Base-by-base conservation (phyloP, 2,888 invertebrate genomes). In the Mechanitis mazaeus region DNA sequence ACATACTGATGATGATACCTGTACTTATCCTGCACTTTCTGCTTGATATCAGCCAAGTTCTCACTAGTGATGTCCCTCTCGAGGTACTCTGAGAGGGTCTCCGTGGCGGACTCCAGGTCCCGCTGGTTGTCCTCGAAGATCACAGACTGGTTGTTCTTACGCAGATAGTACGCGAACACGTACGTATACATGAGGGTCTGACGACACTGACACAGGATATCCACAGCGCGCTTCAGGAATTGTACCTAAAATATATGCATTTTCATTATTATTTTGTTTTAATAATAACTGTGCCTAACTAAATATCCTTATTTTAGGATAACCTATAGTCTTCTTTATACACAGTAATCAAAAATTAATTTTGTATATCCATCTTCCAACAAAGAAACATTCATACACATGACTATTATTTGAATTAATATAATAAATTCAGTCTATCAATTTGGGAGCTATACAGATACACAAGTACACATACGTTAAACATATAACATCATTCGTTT, bases 161-260 rank as follows among this genome's bases (percentile, higher is more conserved):
- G 94, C 81, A 99, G 93, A 89, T 99, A 99, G 91, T 97, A 99
- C 76, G 99, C 99, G 92, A 99, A 99, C 72, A 98, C 98, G 86
- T 99, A 99, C 57, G 99, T 99, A 92, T 97, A 99, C 98, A 99
- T 99, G 61, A 99, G 92, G 28, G 98, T 98, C 87, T 98, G 98
- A 71, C 99, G 93, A 91, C 98, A 99, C 85, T 96, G 96, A 90
- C 98, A 98, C 65, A 98, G 92, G 83, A 97, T 98, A 90, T 98
- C 98, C 78, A 98, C 98, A 62, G 99, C 99, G 85, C 98, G 97
- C 89, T 97, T 97, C 76, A 99, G 92, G 90, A 99, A 99, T 92
- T 99, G 99, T 66, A 98, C 98, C 95, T 95, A 74, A 64, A 50
- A 3, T 9, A 31, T 6, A 1, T 31, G 1, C 47, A 47, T 28